Evolutionary conservation across 2,888 invertebrate species (phyloP), one percentile per base, ranked within the genome.

Genomic region (Caenorhabditis sp.): DNA sequence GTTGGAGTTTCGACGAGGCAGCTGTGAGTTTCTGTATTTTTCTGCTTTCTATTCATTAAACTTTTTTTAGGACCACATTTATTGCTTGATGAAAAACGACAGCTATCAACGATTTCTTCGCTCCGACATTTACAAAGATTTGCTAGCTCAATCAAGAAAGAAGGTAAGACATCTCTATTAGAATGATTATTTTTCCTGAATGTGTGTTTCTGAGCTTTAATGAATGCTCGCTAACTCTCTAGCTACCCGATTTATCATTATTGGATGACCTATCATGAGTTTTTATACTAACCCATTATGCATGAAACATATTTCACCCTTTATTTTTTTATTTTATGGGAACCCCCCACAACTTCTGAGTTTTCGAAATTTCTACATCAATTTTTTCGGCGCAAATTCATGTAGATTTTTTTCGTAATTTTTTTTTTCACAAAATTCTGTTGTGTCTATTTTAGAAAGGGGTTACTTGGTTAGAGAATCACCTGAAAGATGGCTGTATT

Each of bases 61-160:
- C 21, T 14, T 38, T 50, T 63, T 64, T 59, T 91, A 95, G 95
- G 94, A 95, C 8, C 99, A 99, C 90, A 97, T 99, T 50, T 99
- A 97, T 89, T 95, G 97, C 88, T 91, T 99, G 84, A 99, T 99
- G 99, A 97, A 97, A 89, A 95, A 95, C 80, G 99, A 99, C 90
- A 96, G 95, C 88, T 99, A 99, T 89, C 96, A 96, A 64, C 92
- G 99, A 83, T 99, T 97, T 89, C 91, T 99, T 63, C 92, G 99
- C 79, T 97, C 97, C 0, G 97, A 97, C 84, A 95, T 96, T 93
- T 99, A 97, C 90, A 81, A 83, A 27, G 85, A 87, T 60, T 71
- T 86, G 26, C 59, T 82, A 21, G 65, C 67, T 4, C 79, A 79
- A 63, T 82, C 82, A 12, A 71, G 79, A 59, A 83, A 83, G 68